phyloP scores from a whole-genome alignment of 64 coral and sea anemone species.

The Hydrozoanthus tunicans region DNA sequence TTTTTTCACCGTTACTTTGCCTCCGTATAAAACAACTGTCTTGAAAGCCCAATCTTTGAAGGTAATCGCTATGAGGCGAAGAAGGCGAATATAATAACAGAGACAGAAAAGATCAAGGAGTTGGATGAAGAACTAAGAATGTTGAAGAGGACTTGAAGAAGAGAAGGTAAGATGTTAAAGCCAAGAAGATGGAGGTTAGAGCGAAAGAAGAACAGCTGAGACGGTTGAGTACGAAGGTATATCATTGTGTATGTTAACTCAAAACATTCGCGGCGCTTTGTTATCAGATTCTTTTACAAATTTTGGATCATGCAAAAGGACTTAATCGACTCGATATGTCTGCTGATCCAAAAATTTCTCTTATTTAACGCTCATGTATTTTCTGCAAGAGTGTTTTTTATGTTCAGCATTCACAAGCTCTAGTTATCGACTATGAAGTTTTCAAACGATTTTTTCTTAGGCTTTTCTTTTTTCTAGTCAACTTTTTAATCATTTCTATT shows the following conservation, averaged over 20 bases:
- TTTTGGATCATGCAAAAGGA: too few relatives aligned
- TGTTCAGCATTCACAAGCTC: too few relatives aligned
- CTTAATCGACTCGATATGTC: too few relatives aligned
- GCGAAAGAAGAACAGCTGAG: slow-evolving; percentile 27
- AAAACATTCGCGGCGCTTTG: not conserved
- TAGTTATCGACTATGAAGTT: too few relatives aligned
- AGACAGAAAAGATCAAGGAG: slow-evolving; percentile 1
- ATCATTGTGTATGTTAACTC: not conserved
- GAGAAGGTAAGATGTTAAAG: not conserved
- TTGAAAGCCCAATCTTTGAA: not conserved
- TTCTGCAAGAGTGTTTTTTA: too few relatives aligned
- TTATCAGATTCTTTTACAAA: too few relatives aligned
- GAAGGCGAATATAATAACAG: not conserved
- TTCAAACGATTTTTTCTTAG: too few relatives aligned
- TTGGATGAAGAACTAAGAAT: slow-evolving; percentile 1
- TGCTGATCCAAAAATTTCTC: too few relatives aligned
- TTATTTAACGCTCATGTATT: too few relatives aligned
- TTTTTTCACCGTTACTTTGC: not conserved
- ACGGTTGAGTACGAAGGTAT: too few relatives aligned
- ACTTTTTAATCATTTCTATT: too few relatives aligned
- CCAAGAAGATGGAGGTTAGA: not conserved
- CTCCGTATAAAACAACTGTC: not conserved
- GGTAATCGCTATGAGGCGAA: not conserved
- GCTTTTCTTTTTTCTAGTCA: too few relatives aligned
- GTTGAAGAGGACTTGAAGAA: not conserved